Percentiles rank a stretch among this genome's conserved stretches.
phyloP scores from a whole-genome alignment of 2,888 invertebrate species.

The Agrotis segetum region DNA sequence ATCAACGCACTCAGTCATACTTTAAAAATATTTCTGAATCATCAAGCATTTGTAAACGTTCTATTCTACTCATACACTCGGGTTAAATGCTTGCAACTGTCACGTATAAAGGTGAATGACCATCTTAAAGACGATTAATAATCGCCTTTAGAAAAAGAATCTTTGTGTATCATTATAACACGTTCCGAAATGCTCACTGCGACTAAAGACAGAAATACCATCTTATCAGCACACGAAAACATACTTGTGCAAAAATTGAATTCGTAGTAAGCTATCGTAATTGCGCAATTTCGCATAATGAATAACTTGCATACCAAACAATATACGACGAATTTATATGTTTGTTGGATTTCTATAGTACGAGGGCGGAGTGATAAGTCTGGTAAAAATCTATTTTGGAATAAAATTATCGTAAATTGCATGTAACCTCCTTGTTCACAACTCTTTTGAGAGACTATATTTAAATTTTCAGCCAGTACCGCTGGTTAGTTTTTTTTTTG shows the following conservation, averaged over 20 bases:
- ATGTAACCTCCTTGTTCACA: no score
- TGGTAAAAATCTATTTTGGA: no score
- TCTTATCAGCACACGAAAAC: conserved; percentile 50
- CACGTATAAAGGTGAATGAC: conserved; percentile 45
- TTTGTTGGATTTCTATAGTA: background rate
- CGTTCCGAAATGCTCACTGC: conserved; percentile 3
- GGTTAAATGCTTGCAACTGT: conserved; percentile 23
- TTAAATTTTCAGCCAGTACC: no score
- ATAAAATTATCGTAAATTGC: no score
- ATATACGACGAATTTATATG: conserved; percentile 5
- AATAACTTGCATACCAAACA: conserved; percentile 22
- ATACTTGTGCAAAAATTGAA: conserved; percentile 32
- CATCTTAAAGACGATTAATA: conserved; percentile 18
- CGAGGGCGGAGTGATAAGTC: no score
- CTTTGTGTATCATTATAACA: conserved; percentile 21
- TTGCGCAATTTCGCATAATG: conserved; percentile 40
- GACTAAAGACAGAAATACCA: conserved; percentile 16
- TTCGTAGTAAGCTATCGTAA: conserved; percentile 37
- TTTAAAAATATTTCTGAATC: conserved; percentile 6
- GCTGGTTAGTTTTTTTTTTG: no score
- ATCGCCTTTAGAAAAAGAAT: conserved; percentile 20
- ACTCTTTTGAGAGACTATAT: no score
- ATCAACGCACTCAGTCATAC: background rate
- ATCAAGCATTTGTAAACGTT: conserved; percentile 26
- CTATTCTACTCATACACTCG: background rate